A percentile compares a stretch with the other conserved stretches of the same genome.
These are phyloP conservation scores for Drosophila putrida DNA, from an alignment of 2,888 invertebrate genomes.

Conservation along the genomic window DNA sequence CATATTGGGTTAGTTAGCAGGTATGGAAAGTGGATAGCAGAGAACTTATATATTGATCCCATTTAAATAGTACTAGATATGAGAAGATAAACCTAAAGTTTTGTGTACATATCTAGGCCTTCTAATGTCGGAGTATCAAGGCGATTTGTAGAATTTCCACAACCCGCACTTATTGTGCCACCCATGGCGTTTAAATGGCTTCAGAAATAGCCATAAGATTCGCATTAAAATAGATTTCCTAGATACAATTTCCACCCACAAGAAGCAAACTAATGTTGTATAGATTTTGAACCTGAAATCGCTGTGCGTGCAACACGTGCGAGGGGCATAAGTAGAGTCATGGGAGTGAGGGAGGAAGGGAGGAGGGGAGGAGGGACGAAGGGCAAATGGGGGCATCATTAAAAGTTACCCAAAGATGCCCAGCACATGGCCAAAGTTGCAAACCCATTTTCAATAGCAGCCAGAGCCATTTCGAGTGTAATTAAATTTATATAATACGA, in stretches of 20 bases:
- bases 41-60: too few relatives aligned
- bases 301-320: constrained; percentile 57
- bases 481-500: constrained; percentile 54
- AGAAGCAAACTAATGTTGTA: constrained; percentile 37
- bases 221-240: constrained; percentile 57
- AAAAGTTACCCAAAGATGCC: constrained; percentile 44
- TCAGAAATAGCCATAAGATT: constrained; percentile 43
- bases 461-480: constrained; percentile 37
- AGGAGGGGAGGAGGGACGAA: neutral
- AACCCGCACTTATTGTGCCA: constrained; percentile 44
- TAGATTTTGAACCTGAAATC: constrained; percentile 39
- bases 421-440: constrained; percentile 51
- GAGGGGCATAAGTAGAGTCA: neutral
- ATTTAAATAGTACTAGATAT: neutral
- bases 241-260: constrained; percentile 48
- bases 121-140: neutral
- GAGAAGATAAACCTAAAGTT: neutral
- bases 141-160: constrained; percentile 20
- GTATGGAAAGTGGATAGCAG: too few relatives aligned
- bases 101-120: constrained; percentile 1
- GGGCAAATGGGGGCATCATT: constrained; percentile 13
- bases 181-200: constrained; percentile 60
- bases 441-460: constrained; percentile 36
- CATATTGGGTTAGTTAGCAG: neutral
- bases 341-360: neutral